Evolutionary conservation across 2,797 vertebrate genomes (phyloP), one percentile per base, ranked within the genome.

Genomic region (Nannoperca obscura): DNA sequence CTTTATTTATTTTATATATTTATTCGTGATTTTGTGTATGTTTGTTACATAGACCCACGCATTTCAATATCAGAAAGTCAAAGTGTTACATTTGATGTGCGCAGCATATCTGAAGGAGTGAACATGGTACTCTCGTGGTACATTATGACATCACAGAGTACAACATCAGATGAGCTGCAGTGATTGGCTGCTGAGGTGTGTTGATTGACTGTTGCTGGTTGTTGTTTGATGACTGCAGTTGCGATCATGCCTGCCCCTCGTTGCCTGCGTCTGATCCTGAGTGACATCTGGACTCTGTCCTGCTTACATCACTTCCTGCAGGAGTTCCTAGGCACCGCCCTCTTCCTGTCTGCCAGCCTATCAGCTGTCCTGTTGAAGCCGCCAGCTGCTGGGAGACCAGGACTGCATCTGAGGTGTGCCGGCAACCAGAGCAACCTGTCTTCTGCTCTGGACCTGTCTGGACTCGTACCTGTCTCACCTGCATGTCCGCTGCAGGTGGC

Each of bases 261-360:
- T 27, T 66, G 40, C 58, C 62, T 72, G 42, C 40, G 47, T 60
- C 62, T 72, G 10, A 10, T 73, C 55, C 40, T 78, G 30, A 54
- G 15, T 17, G 76, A 78, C 11, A 13, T 73, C 49, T 46, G 22
- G 60, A 38, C 38, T 17, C 61, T 22, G 5, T 65, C 76, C 22
- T 72, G 76, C 42, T 24, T 74, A n/a, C 77, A 44, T 50, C 77
- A 57, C 50, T 68, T 80, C 58, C 58, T 80, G 22, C 42, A 63
- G 64, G 77, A 74, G 58, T 74, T 74, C 22, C 19, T 74, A 27
- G 77, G 77, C 64, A 74, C 77, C 7, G 2, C 58, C 58, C 64
- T 80, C 71, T 80, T 80, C 24, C 27, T 80, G 24, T 50, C 34
- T 38, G 13, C 15, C 63, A 62, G 63, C 70, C 69, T 79, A 49